phyloP scores from a whole-genome alignment of 2,888 invertebrate genomes.

The Scelioninae gen. 1 region DNA sequence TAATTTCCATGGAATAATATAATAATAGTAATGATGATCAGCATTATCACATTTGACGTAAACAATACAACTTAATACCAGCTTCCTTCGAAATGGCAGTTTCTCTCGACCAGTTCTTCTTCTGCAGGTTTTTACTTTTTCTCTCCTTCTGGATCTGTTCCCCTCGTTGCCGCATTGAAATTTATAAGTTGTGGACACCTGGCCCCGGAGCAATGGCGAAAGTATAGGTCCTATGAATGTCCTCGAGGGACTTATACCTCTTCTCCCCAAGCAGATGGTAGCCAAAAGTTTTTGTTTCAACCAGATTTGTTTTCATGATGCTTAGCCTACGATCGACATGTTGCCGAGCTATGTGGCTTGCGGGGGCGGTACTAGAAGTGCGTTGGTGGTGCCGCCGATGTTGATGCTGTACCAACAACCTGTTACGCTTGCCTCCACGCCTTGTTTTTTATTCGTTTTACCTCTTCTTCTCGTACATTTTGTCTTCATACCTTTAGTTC shows the following conservation, averaged over 20 bases:
- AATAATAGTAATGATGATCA: too few species aligned
- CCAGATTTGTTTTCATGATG: conserved; percentile 79
- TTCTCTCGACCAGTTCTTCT: conserved; percentile 66
- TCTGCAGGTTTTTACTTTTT: conserved; percentile 71
- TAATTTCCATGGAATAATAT: too few species aligned
- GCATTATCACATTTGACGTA: neutral
- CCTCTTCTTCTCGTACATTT: conserved; percentile 50
- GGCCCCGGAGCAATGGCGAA: conserved; percentile 73
- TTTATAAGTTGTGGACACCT: conserved; percentile 81
- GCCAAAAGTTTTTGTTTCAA: conserved; percentile 79
- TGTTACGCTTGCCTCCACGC: conserved; percentile 67
- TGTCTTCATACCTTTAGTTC: conserved; percentile 54
- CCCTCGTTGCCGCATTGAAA: conserved; percentile 76
- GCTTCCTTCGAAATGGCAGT: conserved; percentile 52
- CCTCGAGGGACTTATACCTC: conserved; percentile 65
- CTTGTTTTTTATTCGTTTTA: conserved; percentile 35
- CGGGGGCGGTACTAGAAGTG: conserved; percentile 63
- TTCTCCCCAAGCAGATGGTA: conserved; percentile 77
- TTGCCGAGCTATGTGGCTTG: conserved; percentile 57
- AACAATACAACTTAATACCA: too few species aligned
- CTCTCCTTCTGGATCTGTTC: conserved; percentile 69
- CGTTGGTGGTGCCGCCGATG: conserved; percentile 64
- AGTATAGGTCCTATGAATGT: conserved; percentile 68
- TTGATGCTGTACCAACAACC: conserved; percentile 66
- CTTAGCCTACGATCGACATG: conserved; percentile 65